Conservation (phyloP, 2,797 vertebrate species). For the Anabacerthia variegaticeps region DNA sequence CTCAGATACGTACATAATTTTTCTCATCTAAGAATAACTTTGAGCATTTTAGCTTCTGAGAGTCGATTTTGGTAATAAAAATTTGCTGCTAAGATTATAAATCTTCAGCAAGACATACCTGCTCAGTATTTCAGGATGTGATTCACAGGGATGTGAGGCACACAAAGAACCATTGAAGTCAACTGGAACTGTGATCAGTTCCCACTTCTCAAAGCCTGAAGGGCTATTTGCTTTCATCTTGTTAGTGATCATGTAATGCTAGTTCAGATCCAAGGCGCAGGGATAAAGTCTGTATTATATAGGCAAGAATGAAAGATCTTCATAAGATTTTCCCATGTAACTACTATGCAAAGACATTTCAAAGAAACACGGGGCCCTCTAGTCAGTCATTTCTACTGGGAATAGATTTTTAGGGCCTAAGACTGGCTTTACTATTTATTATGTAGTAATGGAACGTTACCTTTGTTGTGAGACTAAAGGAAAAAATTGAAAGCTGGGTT, state of each 20-base stretch:
- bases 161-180: conserved; percentile 16
- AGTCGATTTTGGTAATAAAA: conserved; percentile 11
- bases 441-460: not conserved
- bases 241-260: not conserved
- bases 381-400: not conserved
- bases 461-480: conserved; percentile 33
- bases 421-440: conserved; percentile 9
- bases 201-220: not conserved
- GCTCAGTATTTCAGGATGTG: not conserved
- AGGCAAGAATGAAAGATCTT: conserved; percentile 32
- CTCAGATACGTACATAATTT: not conserved
- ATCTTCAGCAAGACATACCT: not conserved
- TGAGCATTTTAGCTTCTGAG: not conserved
- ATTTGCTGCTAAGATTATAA: not conserved
- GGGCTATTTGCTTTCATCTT: conserved; percentile 34
- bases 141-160: not conserved
- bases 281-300: conserved; percentile 19
- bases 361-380: not conserved
- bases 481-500: conserved; percentile 27
- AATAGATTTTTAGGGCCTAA: conserved; percentile 12
- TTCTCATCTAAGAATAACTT: not conserved
- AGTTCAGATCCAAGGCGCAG: not conserved
- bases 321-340: conserved; percentile 16
- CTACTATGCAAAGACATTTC: conserved; percentile 20
- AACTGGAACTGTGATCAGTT: conserved; percentile 6